These are phyloP conservation scores for Nycticebus coucang DNA, from an alignment of 2,113 vertebrate genomes.

Conservation along the genomic window DNA sequence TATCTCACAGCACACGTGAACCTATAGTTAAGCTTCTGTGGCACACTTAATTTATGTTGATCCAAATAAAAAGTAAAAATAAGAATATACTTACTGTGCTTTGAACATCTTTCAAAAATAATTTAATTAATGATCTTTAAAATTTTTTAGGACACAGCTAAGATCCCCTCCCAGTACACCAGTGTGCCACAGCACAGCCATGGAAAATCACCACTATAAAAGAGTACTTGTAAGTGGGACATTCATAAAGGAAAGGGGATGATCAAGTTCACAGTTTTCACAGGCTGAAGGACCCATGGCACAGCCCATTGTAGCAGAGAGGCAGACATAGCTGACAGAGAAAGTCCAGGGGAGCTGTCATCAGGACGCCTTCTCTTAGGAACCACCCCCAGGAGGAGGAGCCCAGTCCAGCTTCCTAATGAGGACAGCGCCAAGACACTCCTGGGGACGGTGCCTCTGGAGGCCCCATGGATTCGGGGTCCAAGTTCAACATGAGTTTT, in stretches of 20 bases:
- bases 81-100: too few relatives aligned
- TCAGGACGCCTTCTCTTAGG: fast-evolving
- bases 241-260: not conserved
- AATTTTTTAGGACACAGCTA: too few relatives aligned
- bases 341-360: too few relatives aligned
- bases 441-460: not conserved
- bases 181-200: too few relatives aligned
- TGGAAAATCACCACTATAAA: not conserved
- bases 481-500: not conserved
- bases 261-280: not conserved
- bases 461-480: not conserved
- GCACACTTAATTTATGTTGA: too few relatives aligned
- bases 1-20: too few relatives aligned
- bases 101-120: too few relatives aligned
- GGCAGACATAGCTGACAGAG: too few relatives aligned
- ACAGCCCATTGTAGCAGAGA: not conserved
- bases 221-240: not conserved
- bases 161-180: too few relatives aligned
- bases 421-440: not conserved
- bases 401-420: fast-evolving
- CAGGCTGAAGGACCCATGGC: not conserved
- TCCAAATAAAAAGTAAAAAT: too few relatives aligned
- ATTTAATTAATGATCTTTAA: too few relatives aligned
- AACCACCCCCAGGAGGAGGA: not conserved
- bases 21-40: too few relatives aligned